Conservation (phyloP, 1,140 invertebrate genomes). For the Acromyrmex echinatior region DNA sequence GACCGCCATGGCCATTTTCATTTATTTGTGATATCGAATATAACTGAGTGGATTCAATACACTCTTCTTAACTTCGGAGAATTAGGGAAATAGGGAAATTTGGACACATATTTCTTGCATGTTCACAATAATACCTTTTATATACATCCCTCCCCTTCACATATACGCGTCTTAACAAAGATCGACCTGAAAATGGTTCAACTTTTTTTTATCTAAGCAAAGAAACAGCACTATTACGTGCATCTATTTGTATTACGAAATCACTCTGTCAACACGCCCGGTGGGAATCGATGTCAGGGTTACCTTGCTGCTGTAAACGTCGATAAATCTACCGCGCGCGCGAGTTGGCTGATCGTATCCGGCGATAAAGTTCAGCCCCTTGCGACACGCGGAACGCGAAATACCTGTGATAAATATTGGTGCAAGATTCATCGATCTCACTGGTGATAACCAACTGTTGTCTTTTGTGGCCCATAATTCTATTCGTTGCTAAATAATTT, state of each 20-base stretch:
- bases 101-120: not conserved
- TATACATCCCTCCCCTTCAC: not conserved
- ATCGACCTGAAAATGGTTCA: not conserved
- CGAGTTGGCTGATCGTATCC: conserved; percentile 52
- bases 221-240: conserved; percentile 56
- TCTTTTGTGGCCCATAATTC: not conserved
- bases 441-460: conserved; percentile 4
- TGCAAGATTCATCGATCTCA: conserved; percentile 40
- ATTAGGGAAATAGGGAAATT: too few species aligned
- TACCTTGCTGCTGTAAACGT: conserved; percentile 65
- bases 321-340: conserved; percentile 68
- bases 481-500: conserved; percentile 28
- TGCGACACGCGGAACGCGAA: conserved; percentile 56
- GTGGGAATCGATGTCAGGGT: conserved; percentile 75
- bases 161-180: not conserved
- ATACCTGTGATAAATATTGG: conserved; percentile 55
- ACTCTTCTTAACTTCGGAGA: too few species aligned
- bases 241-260: conserved; percentile 76
- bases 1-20: too few species aligned
- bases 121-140: not conserved
- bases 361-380: conserved; percentile 48
- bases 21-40: too few species aligned
- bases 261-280: conserved; percentile 72
- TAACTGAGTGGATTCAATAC: too few species aligned
- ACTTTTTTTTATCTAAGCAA: not conserved